Evolutionary conservation across 2,113 vertebrate species (phyloP).

Genomic region (Condylura cristata): DNA sequence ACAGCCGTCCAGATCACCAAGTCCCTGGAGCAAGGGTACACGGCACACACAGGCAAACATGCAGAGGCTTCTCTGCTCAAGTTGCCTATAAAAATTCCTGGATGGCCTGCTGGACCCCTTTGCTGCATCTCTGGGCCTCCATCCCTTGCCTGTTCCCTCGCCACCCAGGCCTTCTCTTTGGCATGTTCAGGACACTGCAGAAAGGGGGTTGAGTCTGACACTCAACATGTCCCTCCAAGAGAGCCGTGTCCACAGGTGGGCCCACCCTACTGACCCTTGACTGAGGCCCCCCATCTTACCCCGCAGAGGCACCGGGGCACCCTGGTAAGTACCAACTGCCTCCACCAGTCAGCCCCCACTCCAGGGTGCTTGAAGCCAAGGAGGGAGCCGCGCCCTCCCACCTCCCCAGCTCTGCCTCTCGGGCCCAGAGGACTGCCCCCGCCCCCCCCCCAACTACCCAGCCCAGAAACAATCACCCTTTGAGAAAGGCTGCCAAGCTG

Average conservation of each 20-base stretch:
- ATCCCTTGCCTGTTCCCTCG: not conserved
- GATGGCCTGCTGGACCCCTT: not conserved
- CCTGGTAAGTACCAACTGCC: not conserved
- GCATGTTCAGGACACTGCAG: not conserved
- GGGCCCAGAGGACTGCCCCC: not conserved
- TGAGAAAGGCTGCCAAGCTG: conserved; percentile 71
- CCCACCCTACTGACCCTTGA: not conserved
- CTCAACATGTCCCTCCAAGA: not conserved
- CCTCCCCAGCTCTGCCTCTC: not conserved
- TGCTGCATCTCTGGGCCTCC: not conserved
- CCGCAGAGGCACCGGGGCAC: not conserved
- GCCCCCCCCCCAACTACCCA: conserved; percentile 12
- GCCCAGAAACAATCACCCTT: conserved; percentile 78
- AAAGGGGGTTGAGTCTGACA: not conserved
- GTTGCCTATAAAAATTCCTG: not conserved
- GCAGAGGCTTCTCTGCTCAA: not conserved
- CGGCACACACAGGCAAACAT: not conserved
- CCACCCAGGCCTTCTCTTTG: not conserved
- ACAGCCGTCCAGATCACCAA: not conserved
- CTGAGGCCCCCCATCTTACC: not conserved
- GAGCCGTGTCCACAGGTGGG: not conserved
- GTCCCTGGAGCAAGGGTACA: too few relatives aligned
- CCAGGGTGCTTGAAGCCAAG: not conserved
- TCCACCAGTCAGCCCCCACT: not conserved
- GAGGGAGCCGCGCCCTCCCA: not conserved